Conservation (phyloP, 2,113 vertebrate genomes). For the Panthera tigris region DNA sequence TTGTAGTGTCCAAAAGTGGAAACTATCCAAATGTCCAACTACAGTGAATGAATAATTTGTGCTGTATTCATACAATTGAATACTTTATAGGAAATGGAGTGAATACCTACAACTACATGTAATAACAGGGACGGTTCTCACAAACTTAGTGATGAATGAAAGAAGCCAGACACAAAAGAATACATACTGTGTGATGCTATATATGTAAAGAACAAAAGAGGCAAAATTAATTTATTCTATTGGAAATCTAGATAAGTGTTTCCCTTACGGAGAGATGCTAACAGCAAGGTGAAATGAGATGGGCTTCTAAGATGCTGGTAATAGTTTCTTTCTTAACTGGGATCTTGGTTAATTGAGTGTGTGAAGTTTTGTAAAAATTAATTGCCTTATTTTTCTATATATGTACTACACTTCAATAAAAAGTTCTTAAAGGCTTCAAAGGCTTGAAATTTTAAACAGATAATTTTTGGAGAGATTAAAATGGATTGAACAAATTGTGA, state of each 20-base stretch:
- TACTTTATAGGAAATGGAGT: background rate
- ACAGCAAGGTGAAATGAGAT: background rate
- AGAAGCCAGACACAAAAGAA: background rate
- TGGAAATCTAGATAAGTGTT: background rate
- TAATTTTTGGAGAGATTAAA: slow-evolving; percentile 66
- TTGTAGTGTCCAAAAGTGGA: slow-evolving; percentile 18
- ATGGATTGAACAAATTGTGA: slow-evolving; percentile 63
- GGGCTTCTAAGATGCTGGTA: background rate
- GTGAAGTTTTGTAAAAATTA: slow-evolving; percentile 57
- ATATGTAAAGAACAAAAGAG: background rate
- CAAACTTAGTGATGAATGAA: background rate
- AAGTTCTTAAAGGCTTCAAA: slow-evolving; percentile 36
- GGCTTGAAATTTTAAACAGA: slow-evolving; percentile 57
- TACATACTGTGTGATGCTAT: background rate
- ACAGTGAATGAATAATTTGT: background rate
- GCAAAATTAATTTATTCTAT: background rate
- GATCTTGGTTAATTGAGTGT: background rate
- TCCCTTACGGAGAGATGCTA: background rate
- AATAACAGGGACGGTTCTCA: background rate
- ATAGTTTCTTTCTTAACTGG: slow-evolving; percentile 4
- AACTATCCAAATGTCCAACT: slow-evolving; percentile 18
- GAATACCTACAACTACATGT: background rate
- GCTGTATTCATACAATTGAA: background rate
- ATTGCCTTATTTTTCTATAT: slow-evolving; percentile 61
- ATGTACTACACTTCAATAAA: slow-evolving; percentile 45